Base-by-base conservation (phyloP, 2,888 invertebrate species). In the Calameuta pallipes region DNA sequence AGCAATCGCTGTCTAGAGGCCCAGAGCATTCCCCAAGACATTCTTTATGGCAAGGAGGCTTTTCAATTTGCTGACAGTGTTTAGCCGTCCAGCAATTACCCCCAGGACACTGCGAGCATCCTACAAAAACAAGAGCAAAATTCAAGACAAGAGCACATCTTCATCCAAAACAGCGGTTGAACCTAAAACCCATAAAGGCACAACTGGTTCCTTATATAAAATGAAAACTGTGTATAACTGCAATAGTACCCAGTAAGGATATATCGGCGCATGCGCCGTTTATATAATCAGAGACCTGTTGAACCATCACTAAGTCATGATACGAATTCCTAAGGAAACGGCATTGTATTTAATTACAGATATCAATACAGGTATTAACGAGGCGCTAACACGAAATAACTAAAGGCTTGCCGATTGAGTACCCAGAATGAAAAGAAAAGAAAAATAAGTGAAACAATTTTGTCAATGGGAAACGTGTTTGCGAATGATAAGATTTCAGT, bases 1-100 rank as follows among this genome's bases (percentile, higher is more conserved):
- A 92, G 88, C 98, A 98, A 30, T 90, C 85, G 0, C 92, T 90
- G 73, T 93, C 89, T 4, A 92, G 88, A 0, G 89, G 86, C 73
- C 93, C 92, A 4, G 85, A 91, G 83, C 98, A 97, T 41, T 97
- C 97, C 1, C 96, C 97, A 11, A 97, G 90, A 89, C 98, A 98
- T 88, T 96, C 94, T 1, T 92, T 89, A 89, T 96, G 94, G 87
- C 98, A 98, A 75, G 86, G 83, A 33, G 91, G 90, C n/a, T 91
- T 92, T 69, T 92, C 88, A 74, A 90, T 92, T 75, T 92, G 89
- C 85, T 95, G 94, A 80, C 94, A 95, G 84, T 87, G 82, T 36
- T 89, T 85, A 0, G 88, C 83, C 70, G 91, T 92, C 93, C 93
- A 93, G 82, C 93, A 93, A 75, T 87, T 86, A 70, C 92, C 87